These are phyloP conservation scores for Eulimnadia texana DNA, from an alignment of 1,140 invertebrate genomes.

Conservation along the genomic window DNA sequence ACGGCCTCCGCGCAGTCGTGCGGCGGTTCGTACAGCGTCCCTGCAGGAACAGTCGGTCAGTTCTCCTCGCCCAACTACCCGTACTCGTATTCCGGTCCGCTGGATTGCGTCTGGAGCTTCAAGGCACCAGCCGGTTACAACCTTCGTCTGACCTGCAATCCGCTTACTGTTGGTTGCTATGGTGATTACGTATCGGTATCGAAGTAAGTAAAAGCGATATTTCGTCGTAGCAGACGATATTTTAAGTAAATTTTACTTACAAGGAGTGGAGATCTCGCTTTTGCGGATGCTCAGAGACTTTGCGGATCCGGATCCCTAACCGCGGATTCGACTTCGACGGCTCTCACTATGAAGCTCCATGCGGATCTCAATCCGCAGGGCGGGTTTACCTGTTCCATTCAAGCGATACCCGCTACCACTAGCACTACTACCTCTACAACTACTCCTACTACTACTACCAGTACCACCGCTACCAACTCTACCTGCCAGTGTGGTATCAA, in stretches of 20 bases:
- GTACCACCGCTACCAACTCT: not conserved
- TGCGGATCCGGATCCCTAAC: not conserved
- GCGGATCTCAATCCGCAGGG: not conserved
- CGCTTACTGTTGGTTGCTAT: not conserved
- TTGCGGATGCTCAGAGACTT: not conserved
- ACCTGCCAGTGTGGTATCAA: conserved; percentile 1
- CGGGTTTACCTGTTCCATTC: not conserved
- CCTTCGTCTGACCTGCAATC: not conserved
- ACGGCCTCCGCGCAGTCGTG: not conserved
- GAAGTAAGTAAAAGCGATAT: not conserved
- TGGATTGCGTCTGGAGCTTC: not conserved
- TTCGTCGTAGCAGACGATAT: too few species aligned
- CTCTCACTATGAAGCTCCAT: not conserved
- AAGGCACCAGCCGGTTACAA: not conserved
- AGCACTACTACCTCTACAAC: not conserved
- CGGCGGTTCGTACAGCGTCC: not conserved
- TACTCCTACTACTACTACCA: not conserved
- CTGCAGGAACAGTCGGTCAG: not conserved
- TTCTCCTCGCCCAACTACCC: not conserved
- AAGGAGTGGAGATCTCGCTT: not conserved
- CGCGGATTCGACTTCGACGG: not conserved
- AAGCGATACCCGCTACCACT: not conserved
- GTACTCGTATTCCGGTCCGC: not conserved
- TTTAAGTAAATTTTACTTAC: too few species aligned
- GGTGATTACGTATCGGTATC: not conserved